Base-by-base conservation (phyloP, 92 coral and sea anemone genomes). In the Zoanthus sociatus region DNA sequence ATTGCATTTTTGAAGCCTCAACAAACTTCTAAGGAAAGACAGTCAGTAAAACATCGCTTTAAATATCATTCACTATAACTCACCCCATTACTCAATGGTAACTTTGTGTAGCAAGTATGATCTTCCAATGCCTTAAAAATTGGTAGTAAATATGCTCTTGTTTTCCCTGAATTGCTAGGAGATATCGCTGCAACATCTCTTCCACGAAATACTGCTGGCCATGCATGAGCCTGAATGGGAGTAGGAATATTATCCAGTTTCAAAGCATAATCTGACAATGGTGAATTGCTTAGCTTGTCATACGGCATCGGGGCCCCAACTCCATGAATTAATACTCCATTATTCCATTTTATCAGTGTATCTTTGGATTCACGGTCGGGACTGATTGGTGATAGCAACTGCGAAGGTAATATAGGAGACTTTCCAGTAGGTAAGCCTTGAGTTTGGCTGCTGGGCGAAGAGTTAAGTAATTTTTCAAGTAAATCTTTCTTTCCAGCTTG, bases 131-230 rank as follows among this genome's bases (percentile, higher is more conserved):
- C 94, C n/a, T 91, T 91, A 11, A 96, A 82, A 83, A 96, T 88
- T 14, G 99, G 99, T 44, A 95, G 77, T 53, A 96, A 78, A 71
- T 95, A 96, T 1, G 98, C 93, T 66, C 86, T 75, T 31, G 81
- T 87, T 51, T 87, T 91, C 47, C 88, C 95, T 6, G 92, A 72
- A 71, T 64, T 83, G 44, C 82, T 78, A 1, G 90, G 87, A 63
- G 97, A 91, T 54, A 96, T 82, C 6, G 94, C 99, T 54, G 92
- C 95, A 21, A 96, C 95, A 84, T 96, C 99, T 56, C 99, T 93
- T 7, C 99, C 99, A 21, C 99, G 92, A 54, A 90, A 64, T 71
- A 96, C 77, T 18, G 99, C 97, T n/a, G 99, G 95, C 99, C 99
- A 96, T 15, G 83, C 87, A 90, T 89, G 93, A 20, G 89, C 81